Percentiles rank a stretch among this genome's conserved stretches.
These are phyloP conservation scores for Rhodophaea formosa DNA, from an alignment of 2,888 invertebrate genomes.

Conservation along the genomic window DNA sequence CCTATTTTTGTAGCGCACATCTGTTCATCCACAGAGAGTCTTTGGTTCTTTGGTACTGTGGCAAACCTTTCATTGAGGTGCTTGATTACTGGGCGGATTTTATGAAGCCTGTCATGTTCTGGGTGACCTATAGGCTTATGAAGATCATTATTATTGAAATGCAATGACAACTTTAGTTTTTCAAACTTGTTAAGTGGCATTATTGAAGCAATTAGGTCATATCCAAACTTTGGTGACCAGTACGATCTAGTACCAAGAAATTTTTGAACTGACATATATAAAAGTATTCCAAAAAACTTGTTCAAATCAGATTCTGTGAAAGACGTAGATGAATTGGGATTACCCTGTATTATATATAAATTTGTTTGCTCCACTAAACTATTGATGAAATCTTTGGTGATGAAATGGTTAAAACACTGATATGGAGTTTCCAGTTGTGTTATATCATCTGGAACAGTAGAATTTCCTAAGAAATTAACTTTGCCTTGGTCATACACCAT, in stretches of 20 bases:
- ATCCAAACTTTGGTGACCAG: constrained; percentile 29
- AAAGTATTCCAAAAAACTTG: constrained; percentile 26
- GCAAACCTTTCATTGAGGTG: constrained; percentile 35
- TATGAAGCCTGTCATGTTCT: constrained; percentile 31
- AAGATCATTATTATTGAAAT: constrained; percentile 36
- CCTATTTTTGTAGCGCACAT: constrained; percentile 39
- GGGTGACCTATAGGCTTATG: constrained; percentile 29
- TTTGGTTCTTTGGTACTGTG: constrained; percentile 34
- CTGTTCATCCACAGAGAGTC: constrained; percentile 35
- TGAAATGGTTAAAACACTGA: constrained; percentile 33
- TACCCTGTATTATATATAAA: constrained; percentile 24
- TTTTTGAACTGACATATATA: constrained; percentile 25
- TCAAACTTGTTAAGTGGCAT: constrained; percentile 36
- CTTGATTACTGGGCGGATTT: constrained; percentile 33
- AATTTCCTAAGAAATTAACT: constrained; percentile 42
- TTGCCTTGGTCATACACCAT: constrained; percentile 39
- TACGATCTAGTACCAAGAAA: constrained; percentile 29
- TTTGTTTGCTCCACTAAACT: constrained; percentile 6
- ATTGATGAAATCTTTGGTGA: constrained; percentile 34
- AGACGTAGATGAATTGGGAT: constrained; percentile 25
- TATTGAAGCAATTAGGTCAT: constrained; percentile 24
- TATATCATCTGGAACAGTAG: constrained; percentile 34
- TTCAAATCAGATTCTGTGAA: constrained; percentile 27
- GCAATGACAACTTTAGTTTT: constrained; percentile 27
- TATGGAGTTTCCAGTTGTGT: constrained; percentile 36